These are phyloP conservation scores for Eulemur macaco DNA, from an alignment of 2,113 vertebrate species.

Conservation along the genomic window DNA sequence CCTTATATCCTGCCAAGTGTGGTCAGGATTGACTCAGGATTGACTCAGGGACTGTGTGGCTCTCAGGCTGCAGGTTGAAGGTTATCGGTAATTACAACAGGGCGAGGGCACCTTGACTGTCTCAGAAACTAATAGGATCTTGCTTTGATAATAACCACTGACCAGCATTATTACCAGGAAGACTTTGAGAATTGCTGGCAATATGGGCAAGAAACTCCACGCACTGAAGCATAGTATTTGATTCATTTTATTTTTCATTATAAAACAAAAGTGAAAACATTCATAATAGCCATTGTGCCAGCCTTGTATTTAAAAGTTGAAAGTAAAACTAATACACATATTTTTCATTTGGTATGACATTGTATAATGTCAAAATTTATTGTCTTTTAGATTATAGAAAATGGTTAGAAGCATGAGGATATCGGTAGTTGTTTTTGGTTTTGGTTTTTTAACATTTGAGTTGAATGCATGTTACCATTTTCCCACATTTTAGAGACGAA, in stretches of 20 bases:
- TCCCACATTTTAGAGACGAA: not conserved
- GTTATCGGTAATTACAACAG: not conserved
- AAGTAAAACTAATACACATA: not conserved
- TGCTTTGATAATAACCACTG: not conserved
- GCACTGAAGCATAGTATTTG: not conserved
- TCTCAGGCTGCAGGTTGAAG: not conserved
- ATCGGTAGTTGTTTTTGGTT: not conserved
- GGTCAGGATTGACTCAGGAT: not conserved
- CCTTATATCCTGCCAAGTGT: not conserved
- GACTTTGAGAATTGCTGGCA: slow-evolving; percentile 36
- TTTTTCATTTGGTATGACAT: slow-evolving; percentile 2
- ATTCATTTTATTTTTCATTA: slow-evolving; percentile 23
- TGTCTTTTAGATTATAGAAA: slow-evolving; percentile 7
- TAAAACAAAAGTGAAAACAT: not conserved
- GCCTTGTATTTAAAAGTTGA: slow-evolving; percentile 21
- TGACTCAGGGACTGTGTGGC: not conserved
- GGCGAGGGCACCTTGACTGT: slow-evolving; percentile 23
- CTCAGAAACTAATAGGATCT: slow-evolving; percentile 13
- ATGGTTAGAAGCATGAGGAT: not conserved
- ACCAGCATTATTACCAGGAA: slow-evolving; percentile 6
- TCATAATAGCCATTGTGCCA: not conserved
- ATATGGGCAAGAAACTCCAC: not conserved
- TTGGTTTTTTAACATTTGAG: not conserved
- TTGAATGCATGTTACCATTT: not conserved
- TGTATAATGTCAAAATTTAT: slow-evolving; percentile 1